Conservation (phyloP, 2,113 vertebrate species). For the Zosterops japonicus region DNA sequence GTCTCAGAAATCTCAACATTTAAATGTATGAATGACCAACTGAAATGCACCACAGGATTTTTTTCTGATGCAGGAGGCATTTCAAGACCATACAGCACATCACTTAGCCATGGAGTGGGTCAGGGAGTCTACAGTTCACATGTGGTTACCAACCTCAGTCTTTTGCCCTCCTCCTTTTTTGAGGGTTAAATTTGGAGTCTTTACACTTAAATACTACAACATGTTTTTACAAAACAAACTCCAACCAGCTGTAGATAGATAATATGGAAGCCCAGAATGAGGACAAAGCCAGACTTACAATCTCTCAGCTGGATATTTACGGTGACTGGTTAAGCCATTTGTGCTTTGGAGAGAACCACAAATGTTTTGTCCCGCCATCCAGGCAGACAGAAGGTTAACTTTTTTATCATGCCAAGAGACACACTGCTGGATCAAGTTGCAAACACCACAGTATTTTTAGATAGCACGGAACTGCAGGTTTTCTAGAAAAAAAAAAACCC, state of each 20-base stretch:
- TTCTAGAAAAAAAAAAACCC: background rate
- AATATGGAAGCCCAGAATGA: background rate
- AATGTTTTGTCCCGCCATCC: background rate
- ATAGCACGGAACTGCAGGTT: background rate
- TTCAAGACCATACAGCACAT: background rate
- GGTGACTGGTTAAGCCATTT: background rate
- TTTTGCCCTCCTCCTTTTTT: background rate
- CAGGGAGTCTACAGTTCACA: background rate
- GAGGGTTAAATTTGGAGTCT: background rate
- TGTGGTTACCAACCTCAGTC: background rate
- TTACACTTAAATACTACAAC: background rate
- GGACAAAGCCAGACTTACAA: background rate
- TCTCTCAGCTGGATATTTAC: rapidly evolving
- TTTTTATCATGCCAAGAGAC: background rate
- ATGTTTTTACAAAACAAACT: background rate
- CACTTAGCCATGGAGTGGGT: background rate
- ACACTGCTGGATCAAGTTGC: background rate
- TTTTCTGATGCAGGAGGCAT: background rate
- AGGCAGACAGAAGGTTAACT: background rate
- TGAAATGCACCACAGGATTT: background rate
- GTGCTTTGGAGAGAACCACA: background rate
- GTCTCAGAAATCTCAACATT: background rate
- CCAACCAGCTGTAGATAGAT: background rate
- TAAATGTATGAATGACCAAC: background rate
- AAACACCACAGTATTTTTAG: background rate